Percentiles rank a stretch among this genome's conserved stretches.
phyloP scores from a whole-genome alignment of 2,888 invertebrate species.

The Acanthosoma haemorrhoidale region DNA sequence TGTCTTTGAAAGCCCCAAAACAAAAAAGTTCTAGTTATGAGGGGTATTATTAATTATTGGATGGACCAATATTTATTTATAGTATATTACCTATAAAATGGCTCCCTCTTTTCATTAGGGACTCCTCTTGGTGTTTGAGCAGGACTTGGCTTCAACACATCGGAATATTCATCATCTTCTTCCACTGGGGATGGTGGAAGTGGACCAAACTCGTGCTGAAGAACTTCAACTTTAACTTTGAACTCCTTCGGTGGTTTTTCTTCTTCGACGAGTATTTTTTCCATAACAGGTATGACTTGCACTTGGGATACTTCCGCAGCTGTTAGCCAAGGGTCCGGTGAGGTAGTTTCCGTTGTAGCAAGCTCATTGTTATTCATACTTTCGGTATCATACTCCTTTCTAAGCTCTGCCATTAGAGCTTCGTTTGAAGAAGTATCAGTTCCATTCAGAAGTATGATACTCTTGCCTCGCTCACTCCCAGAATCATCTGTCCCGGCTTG shows the following conservation, averaged over 20 bases:
- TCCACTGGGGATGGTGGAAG: conserved; percentile 78
- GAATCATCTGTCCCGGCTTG: conserved; percentile 32
- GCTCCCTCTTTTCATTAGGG: conserved; percentile 41
- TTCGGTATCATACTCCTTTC: conserved; percentile 33
- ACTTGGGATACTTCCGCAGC: conserved; percentile 41
- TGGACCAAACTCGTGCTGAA: conserved; percentile 65
- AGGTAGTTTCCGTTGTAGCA: conserved; percentile 27
- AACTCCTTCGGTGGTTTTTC: conserved; percentile 45
- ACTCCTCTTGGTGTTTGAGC: conserved; percentile 40
- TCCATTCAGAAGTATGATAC: conserved; percentile 35
- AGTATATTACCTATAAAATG: conserved; percentile 42
- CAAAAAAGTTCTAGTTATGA: too few relatives aligned
- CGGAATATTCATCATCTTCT: conserved; percentile 70
- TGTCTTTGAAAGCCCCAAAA: too few relatives aligned
- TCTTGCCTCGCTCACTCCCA: conserved; percentile 34
- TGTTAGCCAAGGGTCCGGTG: conserved; percentile 41
- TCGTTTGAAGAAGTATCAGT: conserved; percentile 39
- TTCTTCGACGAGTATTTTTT: conserved; percentile 34
- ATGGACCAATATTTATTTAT: too few relatives aligned
- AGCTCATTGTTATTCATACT: conserved; percentile 38
- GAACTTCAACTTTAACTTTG: conserved; percentile 57
- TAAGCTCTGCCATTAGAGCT: conserved; percentile 37
- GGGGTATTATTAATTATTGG: too few relatives aligned
- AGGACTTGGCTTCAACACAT: conserved; percentile 55
- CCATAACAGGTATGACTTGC: conserved; percentile 38